Conservation (phyloP, 2,888 invertebrate species). For the Cryptus armator region DNA sequence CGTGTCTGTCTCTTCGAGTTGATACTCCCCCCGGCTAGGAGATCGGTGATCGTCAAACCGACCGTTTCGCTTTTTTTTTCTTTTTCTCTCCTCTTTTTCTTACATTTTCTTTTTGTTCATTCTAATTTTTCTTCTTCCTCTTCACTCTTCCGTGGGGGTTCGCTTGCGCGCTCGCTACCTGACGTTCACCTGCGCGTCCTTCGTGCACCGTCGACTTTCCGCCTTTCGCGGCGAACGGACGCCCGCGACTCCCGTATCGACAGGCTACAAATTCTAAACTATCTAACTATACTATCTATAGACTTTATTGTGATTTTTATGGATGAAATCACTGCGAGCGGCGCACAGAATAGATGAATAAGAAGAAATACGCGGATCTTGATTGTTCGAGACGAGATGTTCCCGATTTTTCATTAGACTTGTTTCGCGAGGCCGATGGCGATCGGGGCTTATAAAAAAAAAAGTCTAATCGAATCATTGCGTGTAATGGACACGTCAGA, state of each 20-base stretch:
- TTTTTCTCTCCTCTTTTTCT: constrained; percentile 44
- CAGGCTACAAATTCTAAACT: constrained; percentile 30
- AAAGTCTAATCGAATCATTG: constrained; percentile 17
- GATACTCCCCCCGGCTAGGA: constrained; percentile 69
- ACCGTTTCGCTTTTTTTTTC: constrained; percentile 56
- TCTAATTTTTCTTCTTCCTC: constrained; percentile 47
- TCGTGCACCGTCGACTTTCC: constrained; percentile 68
- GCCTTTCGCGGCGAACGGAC: constrained; percentile 55
- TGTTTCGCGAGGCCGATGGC: background rate
- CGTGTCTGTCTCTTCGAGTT: constrained; percentile 77
- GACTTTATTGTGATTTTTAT: constrained; percentile 17
- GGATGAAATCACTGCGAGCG: background rate
- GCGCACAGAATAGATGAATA: background rate
- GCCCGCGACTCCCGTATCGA: constrained; percentile 23
- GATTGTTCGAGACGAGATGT: constrained; percentile 19
- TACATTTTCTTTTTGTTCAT: constrained; percentile 1
- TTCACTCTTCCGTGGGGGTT: constrained; percentile 35
- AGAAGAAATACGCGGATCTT: constrained; percentile 15
- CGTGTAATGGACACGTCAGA: constrained; percentile 23
- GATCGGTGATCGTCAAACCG: constrained; percentile 69
- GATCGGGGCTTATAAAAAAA: background rate
- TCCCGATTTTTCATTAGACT: constrained; percentile 25
- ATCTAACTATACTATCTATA: constrained; percentile 9
- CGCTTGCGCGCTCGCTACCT: constrained; percentile 32
- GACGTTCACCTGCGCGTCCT: constrained; percentile 68